phyloP scores from a whole-genome alignment of 1,140 invertebrate species.

The Drosophila sturtevanti region DNA sequence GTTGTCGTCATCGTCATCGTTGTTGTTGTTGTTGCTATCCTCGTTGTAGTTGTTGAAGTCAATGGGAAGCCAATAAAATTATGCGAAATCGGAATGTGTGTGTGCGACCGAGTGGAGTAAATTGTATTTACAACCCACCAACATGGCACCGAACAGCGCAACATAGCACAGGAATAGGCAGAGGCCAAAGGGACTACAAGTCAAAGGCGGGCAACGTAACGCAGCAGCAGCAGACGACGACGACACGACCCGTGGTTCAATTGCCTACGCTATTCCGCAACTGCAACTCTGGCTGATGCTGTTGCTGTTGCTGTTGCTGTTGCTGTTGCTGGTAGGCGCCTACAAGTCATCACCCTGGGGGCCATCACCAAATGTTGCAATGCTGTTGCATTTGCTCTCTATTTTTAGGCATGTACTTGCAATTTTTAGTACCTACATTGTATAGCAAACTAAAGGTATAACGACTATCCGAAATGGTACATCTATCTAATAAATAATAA shows the following conservation, averaged over 20 bases:
- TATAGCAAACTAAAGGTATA: background rate
- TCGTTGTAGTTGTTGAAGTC: slow-evolving; percentile 58
- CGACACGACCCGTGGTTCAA: slow-evolving; percentile 47
- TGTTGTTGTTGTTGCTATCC: slow-evolving; percentile 64
- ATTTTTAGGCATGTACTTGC: background rate
- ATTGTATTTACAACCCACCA: slow-evolving; percentile 65
- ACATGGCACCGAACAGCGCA: slow-evolving; percentile 24
- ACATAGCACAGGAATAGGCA: background rate
- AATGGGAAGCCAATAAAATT: slow-evolving; percentile 72
- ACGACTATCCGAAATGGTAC: background rate
- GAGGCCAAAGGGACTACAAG: background rate
- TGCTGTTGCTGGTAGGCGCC: slow-evolving; percentile 9
- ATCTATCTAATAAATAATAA: background rate
- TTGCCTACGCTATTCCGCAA: slow-evolving; percentile 34
- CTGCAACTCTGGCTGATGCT: background rate
- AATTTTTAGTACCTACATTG: background rate
- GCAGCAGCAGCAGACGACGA: background rate
- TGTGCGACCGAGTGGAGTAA: slow-evolving; percentile 69
- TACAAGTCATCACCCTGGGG: slow-evolving; percentile 3
- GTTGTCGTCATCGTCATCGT: slow-evolving; percentile 20
- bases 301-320: background rate
- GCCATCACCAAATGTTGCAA: slow-evolving; percentile 38
- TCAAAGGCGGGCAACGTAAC: background rate
- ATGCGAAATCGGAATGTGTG: slow-evolving; percentile 68
- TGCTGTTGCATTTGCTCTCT: slow-evolving; percentile 20